Evolutionary conservation across 2,797 vertebrate genomes (phyloP), one percentile per base, ranked within the genome.

Genomic region (Alcedo atthis): DNA sequence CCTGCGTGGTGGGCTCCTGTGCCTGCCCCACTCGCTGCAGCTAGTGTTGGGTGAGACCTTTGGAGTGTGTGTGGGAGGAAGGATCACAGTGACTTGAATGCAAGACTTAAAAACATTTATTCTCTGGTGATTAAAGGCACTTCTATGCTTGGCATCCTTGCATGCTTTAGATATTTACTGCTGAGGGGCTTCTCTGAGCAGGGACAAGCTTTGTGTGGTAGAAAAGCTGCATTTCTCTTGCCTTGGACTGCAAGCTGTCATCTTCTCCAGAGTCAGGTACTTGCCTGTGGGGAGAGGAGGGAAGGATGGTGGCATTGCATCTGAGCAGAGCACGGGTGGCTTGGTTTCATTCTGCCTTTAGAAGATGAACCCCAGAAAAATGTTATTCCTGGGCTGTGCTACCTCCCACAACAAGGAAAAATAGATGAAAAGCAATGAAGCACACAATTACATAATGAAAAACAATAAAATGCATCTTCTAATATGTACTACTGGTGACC

Each of bases 401-500:
- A 87, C 94, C 97, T 98, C 97, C 97, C 94, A 96, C 78, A 8
- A 85, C 71, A 88, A 91, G 74, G 87, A 92, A 95, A 84, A 96
- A 45, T 63, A 90, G 91, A 96, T 92, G 89, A 93, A 92, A 96
- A 95, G 95, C 97, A 97, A 94, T 49, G 96, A 97, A 97, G 97
- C 97, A 96, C 92, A 95, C 79, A 96, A 93, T 94, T 95, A 88
- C 93, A 96, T 98, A 96, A 98, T 98, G 97, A 97, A 97, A 98
- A 98, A 94, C 97, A 96, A 96, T 97, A 98, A 98, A 98, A 96
- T 28, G 74, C 58, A 11, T 90, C 78, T 96, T 95, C 86, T 93
- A 73, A 87, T 97, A 90, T 93, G 87, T 89, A 95, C 90, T 95
- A 90, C 46, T 68, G 95, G 93, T 97, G 97, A 97, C 96, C 89